Evolutionary conservation across 2,797 vertebrate genomes (phyloP).

Genomic region (Galagoides demidoff): DNA sequence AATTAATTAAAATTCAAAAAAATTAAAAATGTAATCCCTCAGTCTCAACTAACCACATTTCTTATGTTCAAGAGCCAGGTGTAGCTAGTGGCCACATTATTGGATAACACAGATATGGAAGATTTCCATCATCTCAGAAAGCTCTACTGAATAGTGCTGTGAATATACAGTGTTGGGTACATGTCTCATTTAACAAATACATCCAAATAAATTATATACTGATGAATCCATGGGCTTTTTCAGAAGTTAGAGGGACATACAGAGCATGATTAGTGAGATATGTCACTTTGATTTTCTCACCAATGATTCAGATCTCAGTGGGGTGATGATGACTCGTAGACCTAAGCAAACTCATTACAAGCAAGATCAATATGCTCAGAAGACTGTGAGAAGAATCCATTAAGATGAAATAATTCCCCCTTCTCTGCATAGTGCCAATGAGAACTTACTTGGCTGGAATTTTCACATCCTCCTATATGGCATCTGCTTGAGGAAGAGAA

Average conservation of each 20-base stretch:
- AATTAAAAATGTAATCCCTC: slow-evolving; percentile 22
- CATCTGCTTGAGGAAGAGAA: slow-evolving; percentile 41
- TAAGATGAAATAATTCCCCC: slow-evolving; percentile 44
- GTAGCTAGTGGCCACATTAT: background rate
- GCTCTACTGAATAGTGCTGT: slow-evolving; percentile 17
- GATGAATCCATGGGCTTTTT: slow-evolving; percentile 20
- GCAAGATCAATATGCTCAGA: slow-evolving; percentile 57
- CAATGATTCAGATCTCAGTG: slow-evolving; percentile 44
- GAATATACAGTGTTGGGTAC: slow-evolving; percentile 28
- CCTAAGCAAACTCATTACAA: slow-evolving; percentile 58
- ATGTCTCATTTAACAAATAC: slow-evolving; percentile 46
- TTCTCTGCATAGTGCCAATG: slow-evolving; percentile 33
- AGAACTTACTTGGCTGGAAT: slow-evolving; percentile 54
- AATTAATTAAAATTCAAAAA: slow-evolving; percentile 35
- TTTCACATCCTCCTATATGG: slow-evolving; percentile 23
- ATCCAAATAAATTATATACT: slow-evolving; percentile 43
- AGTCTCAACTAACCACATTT: background rate
- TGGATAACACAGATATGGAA: background rate
- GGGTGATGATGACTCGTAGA: slow-evolving; percentile 22
- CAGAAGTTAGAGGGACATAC: slow-evolving; percentile 8
- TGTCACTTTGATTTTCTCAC: background rate
- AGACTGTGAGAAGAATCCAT: background rate
- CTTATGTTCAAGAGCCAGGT: slow-evolving; percentile 13
- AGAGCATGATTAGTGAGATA: slow-evolving; percentile 10
- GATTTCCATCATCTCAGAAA: slow-evolving; percentile 49